Evolutionary conservation across 2,888 invertebrate species (phyloP), one percentile per base, ranked within the genome.

Genomic region (Melitaea athalia): DNA sequence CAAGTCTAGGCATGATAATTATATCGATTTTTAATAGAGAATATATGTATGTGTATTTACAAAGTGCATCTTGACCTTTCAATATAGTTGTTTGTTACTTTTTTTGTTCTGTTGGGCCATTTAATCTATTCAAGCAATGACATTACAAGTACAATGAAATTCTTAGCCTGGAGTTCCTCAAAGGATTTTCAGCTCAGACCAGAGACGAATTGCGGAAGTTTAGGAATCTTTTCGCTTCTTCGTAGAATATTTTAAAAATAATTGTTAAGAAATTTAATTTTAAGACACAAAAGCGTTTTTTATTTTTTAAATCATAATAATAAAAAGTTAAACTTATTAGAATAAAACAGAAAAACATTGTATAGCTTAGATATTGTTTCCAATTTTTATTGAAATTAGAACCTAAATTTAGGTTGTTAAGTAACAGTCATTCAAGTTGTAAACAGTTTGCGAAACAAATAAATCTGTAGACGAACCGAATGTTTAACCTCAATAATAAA

Each of bases 401-500:
- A 14, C 11, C 11, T 2, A 10, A 10, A 10, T 45, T 10, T 45
- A 45, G 10, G 45, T 45, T 12, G 14, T 45, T 15, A 49, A 17
- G 0, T 50, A 17, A 24, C 24, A 52, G n/a, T 24, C 24, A 24
- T 4, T 52, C 24, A 52, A 52, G n/a, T 53, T 53, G 53, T 53
- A 53, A 53, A 45, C 17, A 17, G 45, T 55, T 55, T 53, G 55
- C 10, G 33, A 47, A 64, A 64, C 42, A 43, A 57, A 33, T n/a
- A 15, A 43, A 33, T 33, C 53, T 64, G 47, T 45, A 55, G 12
- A 57, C 17, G 24, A 45, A 64, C 43, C 43, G 43, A 57, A 15
- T 59, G 59, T 49, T 64, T 64, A 50, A 64, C 64, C 64, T 64
- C 47, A 49, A 64, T 64, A 59, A 59, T 42, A 33, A 33, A 33